Percentiles rank a stretch among this genome's conserved stretches.
These are phyloP conservation scores for Callochromis pleurospilus DNA, from an alignment of 2,113 vertebrate species.

Conservation along the genomic window DNA sequence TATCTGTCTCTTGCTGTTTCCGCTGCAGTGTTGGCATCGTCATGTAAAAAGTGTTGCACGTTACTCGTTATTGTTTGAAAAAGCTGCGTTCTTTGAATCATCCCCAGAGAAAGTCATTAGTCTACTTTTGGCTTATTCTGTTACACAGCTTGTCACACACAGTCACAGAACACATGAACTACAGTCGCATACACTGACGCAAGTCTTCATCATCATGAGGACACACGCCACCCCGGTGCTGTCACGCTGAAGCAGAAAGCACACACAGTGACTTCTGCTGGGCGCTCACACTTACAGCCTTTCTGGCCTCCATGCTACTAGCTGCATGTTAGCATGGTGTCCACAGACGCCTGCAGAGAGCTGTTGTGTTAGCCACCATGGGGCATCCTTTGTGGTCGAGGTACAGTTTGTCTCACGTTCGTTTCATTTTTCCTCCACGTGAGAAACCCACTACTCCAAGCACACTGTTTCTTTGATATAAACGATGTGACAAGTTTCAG, in stretches of 20 bases:
- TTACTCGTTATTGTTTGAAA: background rate
- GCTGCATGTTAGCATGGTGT: background rate
- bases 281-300: background rate
- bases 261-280: background rate
- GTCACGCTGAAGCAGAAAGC: background rate
- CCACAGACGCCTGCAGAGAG: background rate
- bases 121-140: background rate
- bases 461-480: background rate
- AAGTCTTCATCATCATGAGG: background rate
- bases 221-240: background rate
- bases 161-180: background rate
- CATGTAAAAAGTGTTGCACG: background rate
- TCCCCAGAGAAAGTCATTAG: background rate
- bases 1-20: background rate
- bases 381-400: background rate
- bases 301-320: background rate
- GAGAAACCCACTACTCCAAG: background rate
- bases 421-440: background rate
- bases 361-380: background rate
- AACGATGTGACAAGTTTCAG: background rate
- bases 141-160: background rate
- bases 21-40: background rate
- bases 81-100: background rate
- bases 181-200: background rate
- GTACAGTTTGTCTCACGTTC: background rate